A percentile compares a stretch with the other conserved stretches of the same genome.
Conservation (phyloP, 2,797 vertebrate genomes). For the Telmatherina bonti region DNA sequence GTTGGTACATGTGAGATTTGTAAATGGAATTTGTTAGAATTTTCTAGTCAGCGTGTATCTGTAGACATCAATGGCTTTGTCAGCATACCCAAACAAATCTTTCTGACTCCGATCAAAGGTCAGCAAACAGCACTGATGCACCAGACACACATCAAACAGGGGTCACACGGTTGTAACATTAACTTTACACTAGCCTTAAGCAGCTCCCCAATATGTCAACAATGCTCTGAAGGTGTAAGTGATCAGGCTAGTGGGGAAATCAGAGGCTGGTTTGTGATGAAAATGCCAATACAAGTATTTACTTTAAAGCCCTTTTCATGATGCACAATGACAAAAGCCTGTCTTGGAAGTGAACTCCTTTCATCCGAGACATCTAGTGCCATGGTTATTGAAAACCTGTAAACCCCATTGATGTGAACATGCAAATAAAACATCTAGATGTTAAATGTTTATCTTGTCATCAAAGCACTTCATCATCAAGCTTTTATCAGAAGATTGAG, state of each 20-base stretch:
- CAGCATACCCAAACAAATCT: background rate
- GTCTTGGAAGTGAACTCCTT: background rate
- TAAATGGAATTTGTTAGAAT: background rate
- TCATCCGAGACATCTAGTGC: background rate
- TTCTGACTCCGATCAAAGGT: background rate
- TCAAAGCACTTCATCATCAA: background rate
- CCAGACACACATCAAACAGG: background rate
- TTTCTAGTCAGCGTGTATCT: background rate
- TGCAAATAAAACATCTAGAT: background rate
- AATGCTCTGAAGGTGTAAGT: background rate
- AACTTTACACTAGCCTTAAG: background rate
- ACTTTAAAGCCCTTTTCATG: background rate
- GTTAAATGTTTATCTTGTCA: background rate
- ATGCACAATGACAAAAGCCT: background rate
- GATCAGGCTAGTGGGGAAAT: background rate
- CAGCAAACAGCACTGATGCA: background rate
- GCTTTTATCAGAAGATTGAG: too few species aligned
- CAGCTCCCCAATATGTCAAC: background rate
- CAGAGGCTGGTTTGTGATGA: background rate
- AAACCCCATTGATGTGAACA: background rate
- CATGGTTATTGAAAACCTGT: background rate
- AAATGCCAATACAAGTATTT: background rate
- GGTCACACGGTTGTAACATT: background rate
- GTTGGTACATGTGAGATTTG: too few species aligned
- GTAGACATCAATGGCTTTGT: background rate